Conservation (phyloP, 2,113 vertebrate species). For the Corythoichthys haematopterus region DNA sequence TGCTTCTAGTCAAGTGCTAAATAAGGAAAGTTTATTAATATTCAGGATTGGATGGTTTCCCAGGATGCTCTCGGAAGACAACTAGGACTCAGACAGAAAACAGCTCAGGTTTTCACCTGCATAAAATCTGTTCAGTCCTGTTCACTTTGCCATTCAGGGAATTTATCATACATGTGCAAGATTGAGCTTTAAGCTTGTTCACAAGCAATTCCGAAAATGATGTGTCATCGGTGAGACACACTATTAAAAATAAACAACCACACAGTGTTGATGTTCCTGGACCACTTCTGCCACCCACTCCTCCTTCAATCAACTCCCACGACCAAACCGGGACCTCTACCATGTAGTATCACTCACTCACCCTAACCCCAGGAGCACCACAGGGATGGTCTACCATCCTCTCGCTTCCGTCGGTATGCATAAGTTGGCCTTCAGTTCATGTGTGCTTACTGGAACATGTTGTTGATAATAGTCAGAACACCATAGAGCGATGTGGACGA, state of each 20-base stretch:
- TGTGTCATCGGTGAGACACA: conserved; percentile 2
- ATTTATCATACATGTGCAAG: background rate
- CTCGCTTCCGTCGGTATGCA: conserved; percentile 24
- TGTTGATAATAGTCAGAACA: conserved; percentile 21
- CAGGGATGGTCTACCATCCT: conserved; percentile 47
- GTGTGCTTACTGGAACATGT: conserved; percentile 23
- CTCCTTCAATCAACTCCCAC: conserved; percentile 54
- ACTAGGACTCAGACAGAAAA: conserved; percentile 24
- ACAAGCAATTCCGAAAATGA: background rate
- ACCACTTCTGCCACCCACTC: conserved; percentile 29
- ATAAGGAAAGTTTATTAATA: conserved; percentile 63
- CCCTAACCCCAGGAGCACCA: conserved; percentile 38
- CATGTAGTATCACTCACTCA: conserved; percentile 35
- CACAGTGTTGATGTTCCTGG: conserved; percentile 29
- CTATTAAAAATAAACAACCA: conserved; percentile 37
- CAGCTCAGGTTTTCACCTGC: conserved; percentile 20
- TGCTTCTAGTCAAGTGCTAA: conserved; percentile 50
- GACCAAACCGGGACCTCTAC: conserved; percentile 40
- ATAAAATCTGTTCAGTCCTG: background rate
- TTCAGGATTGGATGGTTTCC: conserved; percentile 53
- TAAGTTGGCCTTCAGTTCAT: conserved; percentile 25
- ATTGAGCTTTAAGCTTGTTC: background rate
- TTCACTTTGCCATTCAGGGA: conserved; percentile 8
- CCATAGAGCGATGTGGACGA: conserved; percentile 7
- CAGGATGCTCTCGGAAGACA: conserved; percentile 41